Percentiles rank a stretch among this genome's conserved stretches.
These are phyloP conservation scores for Xestia rhomboidea DNA, from an alignment of 2,888 invertebrate genomes.

Conservation along the genomic window DNA sequence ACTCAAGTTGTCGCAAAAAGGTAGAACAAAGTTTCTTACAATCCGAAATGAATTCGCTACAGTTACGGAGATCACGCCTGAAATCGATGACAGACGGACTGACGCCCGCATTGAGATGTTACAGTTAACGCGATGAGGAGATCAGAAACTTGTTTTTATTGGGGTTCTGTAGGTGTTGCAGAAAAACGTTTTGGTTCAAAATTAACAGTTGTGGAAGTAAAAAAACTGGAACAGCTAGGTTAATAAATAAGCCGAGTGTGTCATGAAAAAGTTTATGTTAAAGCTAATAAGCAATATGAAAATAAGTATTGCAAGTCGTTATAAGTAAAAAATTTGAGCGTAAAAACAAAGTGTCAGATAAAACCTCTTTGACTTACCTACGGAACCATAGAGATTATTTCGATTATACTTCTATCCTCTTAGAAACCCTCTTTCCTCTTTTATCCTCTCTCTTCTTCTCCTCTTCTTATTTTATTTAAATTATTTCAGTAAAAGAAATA, in stretches of 20 bases:
- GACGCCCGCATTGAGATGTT: constrained; percentile 60
- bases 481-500: not conserved
- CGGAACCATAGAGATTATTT: not conserved
- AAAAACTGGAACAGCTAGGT: not conserved
- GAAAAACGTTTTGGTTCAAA: not conserved
- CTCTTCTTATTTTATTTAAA: too few relatives aligned
- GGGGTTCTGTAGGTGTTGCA: constrained; percentile 22
- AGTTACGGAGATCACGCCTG: constrained; percentile 50
- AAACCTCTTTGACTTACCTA: not conserved
- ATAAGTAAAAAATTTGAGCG: not conserved
- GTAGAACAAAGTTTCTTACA: constrained; percentile 39
- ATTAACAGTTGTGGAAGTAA: not conserved
- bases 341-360: not conserved
- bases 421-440: too few relatives aligned
- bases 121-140: constrained; percentile 61
- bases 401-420: not conserved
- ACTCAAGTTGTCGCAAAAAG: constrained; percentile 20
- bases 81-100: constrained; percentile 65
- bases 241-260: not conserved
- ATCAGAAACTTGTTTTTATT: constrained; percentile 32
- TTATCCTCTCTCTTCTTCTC: too few relatives aligned
- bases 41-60: constrained; percentile 44
- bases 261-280: not conserved
- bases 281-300: not conserved
- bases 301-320: not conserved